Base-by-base conservation (phyloP, 2,888 invertebrate genomes). In the Sarcophaga carnaria region DNA sequence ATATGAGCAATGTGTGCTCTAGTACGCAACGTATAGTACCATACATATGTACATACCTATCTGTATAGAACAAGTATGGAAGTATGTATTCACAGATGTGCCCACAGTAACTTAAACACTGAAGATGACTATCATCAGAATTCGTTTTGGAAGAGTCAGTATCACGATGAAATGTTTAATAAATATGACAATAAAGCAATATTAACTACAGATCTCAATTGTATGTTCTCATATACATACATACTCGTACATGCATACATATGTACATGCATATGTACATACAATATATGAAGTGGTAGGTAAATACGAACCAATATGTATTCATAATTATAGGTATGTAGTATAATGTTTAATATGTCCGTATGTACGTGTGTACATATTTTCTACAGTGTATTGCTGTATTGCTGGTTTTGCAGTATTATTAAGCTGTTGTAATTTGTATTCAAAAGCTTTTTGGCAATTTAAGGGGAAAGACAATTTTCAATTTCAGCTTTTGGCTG, bases 391-490 rank as follows among this genome's bases (percentile, higher is more conserved):
- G 25, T 67, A 20, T 60, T 37, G n/a, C n/a, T 25, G 67, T n/a
- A 20, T 63, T 20, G 67, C 37, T 37, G 37, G 8, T 8, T 27
- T 8, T 59, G 63, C 27, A 60, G 4, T 37, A 72, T 64, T 37
- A 72, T 64, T 47, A 71, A 47, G 77, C 60, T 77, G 25, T 83
- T 78, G 76, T 47, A 72, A 83, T 83, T 83, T 83, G 74, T 54
- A 47, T 75, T 81, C 71, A 87, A 87, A 71, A 71, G 20, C 17
- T 71, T 79, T 84, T 87, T 72, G 37, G 22, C 22, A 80, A 79
- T 75, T 83, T 72, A 37, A 54, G 83, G 83, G 83, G 60, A 83
- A 60, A 83, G 78, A 84, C 84, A 84, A 81, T 71, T 81, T 81
- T 20, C 67, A 70, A 78, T 81, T 81, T 66, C 59, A 78, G 37